phyloP scores from a whole-genome alignment of 2,797 vertebrate genomes.

The Pseudomugil gertrudae region DNA sequence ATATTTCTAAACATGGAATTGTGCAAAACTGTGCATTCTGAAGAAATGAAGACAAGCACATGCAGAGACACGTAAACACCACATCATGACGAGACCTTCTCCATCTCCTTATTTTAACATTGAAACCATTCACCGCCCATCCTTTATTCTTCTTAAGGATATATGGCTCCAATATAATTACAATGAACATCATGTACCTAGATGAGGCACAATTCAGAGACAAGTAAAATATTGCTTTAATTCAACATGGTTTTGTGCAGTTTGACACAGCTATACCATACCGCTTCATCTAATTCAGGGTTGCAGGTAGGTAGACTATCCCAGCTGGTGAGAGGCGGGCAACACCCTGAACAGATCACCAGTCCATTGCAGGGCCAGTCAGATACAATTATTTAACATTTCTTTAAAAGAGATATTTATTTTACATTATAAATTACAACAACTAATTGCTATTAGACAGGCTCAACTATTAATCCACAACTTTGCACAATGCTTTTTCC shows the following conservation, averaged over 20 bases:
- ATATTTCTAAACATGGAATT: slow-evolving; percentile 2
- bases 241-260: neutral
- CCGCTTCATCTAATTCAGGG: no score
- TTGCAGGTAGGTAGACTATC: no score
- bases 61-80: slow-evolving; percentile 38
- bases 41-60: slow-evolving; percentile 32
- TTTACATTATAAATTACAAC: neutral
- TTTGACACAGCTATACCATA: no score
- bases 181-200: neutral
- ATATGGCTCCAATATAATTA: neutral
- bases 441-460: neutral
- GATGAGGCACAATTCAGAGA: neutral
- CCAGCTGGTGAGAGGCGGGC: no score
- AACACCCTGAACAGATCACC: no score
- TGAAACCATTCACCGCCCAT: slow-evolving; percentile 22
- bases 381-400: no score
- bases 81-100: slow-evolving; percentile 15
- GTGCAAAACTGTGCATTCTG: slow-evolving; percentile 9
- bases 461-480: no score
- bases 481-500: no score
- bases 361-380: no score
- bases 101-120: slow-evolving; percentile 11
- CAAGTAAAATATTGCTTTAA: neutral
- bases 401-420: neutral
- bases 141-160: slow-evolving; percentile 21